phyloP scores from a whole-genome alignment of 2,113 vertebrate genomes.

The Chaenogobius annularis region DNA sequence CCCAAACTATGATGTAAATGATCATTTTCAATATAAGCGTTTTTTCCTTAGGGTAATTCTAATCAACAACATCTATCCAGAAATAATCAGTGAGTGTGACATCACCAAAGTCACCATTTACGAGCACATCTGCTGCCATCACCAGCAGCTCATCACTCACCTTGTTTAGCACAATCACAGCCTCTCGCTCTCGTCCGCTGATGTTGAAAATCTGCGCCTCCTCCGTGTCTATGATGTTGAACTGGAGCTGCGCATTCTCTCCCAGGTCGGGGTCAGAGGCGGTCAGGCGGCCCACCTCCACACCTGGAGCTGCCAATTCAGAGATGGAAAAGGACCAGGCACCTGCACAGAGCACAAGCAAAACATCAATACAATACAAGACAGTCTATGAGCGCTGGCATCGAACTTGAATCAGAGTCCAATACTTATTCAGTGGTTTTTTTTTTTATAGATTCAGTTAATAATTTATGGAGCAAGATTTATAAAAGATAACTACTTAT shows the following conservation, averaged over 20 bases:
- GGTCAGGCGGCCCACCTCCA: slow-evolving; percentile 83
- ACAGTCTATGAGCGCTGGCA: neutral
- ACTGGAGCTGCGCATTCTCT: slow-evolving; percentile 85
- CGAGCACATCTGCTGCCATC: neutral
- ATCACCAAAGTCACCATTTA: neutral
- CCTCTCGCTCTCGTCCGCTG: slow-evolving; percentile 78
- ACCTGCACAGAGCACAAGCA: slow-evolving; percentile 35
- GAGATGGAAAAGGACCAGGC: slow-evolving; percentile 84
- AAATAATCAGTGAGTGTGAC: neutral
- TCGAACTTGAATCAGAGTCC: slow-evolving; percentile 17
- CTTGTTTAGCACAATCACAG: slow-evolving; percentile 83
- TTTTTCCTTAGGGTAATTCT: neutral
- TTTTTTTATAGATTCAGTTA: neutral
- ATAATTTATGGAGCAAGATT: too few species aligned
- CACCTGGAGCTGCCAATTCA: slow-evolving; percentile 83
- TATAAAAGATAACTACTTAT: neutral
- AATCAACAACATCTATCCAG: neutral
- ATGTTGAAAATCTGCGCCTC: slow-evolving; percentile 83
- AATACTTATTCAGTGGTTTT: neutral
- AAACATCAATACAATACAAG: slow-evolving; percentile 14
- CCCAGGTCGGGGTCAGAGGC: slow-evolving; percentile 85
- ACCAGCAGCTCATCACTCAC: slow-evolving; percentile 54
- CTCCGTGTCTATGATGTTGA: slow-evolving; percentile 81
- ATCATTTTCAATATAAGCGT: neutral
- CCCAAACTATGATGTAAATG: neutral